Percentiles rank a stretch among this genome's conserved stretches.
These are phyloP conservation scores for Dipodomys ordii DNA, from an alignment of 2,113 vertebrate species.

Conservation along the genomic window DNA sequence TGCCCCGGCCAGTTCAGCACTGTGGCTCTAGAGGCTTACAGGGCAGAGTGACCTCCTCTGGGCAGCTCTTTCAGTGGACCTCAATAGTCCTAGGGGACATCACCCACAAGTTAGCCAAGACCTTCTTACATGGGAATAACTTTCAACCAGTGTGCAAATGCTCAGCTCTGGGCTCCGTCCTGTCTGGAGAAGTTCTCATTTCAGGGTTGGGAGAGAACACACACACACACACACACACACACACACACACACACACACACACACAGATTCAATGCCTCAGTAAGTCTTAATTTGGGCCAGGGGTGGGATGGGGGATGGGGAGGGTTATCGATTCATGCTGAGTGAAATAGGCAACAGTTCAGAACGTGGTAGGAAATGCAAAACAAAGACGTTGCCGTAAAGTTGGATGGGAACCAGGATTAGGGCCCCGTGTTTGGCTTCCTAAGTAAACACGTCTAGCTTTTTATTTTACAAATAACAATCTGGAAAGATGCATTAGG, in stretches of 20 bases:
- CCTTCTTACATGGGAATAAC: neutral
- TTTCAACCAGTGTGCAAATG: slow-evolving; percentile 53
- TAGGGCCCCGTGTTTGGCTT: slow-evolving; percentile 81
- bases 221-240: too few relatives aligned
- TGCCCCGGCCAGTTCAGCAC: neutral
- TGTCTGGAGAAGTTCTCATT: slow-evolving; percentile 6
- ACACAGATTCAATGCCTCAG: neutral
- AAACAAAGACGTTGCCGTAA: slow-evolving; percentile 31
- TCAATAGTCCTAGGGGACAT: neutral
- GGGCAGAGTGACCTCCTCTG: neutral
- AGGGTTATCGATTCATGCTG: slow-evolving; percentile 63
- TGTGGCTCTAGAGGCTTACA: neutral
- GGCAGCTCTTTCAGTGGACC: neutral
- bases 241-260: too few relatives aligned
- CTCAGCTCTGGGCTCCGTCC: slow-evolving; percentile 3
- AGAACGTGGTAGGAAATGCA: slow-evolving; percentile 63
- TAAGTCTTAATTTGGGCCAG: slow-evolving; percentile 50
- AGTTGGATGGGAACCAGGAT: slow-evolving; percentile 81
- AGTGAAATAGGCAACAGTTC: slow-evolving; percentile 72
- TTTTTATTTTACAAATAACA: slow-evolving; percentile 84
- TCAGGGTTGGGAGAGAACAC: slow-evolving; percentile 23
- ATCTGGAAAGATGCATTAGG: slow-evolving; percentile 84
- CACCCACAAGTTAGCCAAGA: neutral
- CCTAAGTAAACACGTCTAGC: slow-evolving; percentile 83
- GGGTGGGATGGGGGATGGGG: slow-evolving; percentile 51